phyloP scores from a whole-genome alignment of 2,888 invertebrate species.

The Hirtodrosophila confusa region DNA sequence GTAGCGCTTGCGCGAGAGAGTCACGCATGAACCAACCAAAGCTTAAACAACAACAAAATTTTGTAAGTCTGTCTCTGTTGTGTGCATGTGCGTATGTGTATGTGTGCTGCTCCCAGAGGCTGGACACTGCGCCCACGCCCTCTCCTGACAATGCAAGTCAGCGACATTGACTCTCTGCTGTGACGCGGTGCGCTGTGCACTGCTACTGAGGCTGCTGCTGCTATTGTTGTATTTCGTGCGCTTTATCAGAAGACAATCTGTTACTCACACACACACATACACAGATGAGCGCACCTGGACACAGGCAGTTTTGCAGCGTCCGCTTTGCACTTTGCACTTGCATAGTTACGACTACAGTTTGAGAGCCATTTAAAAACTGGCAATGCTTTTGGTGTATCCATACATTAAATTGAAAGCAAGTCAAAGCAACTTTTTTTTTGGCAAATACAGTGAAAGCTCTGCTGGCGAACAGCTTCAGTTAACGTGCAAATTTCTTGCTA shows the following conservation, averaged over 20 bases:
- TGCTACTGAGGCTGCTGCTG: not conserved
- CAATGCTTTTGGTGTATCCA: constrained; percentile 1
- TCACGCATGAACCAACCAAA: constrained; percentile 39
- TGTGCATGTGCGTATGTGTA: constrained; percentile 18
- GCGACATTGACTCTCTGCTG: constrained; percentile 52
- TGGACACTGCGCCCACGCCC: constrained; percentile 1
- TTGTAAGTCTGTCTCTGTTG: constrained; percentile 5
- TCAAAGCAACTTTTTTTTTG: not conserved
- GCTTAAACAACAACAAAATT: constrained; percentile 14
- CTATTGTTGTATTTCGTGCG: constrained; percentile 32
- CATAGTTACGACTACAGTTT: constrained; percentile 26
- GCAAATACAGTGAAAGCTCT: not conserved
- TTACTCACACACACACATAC: constrained; percentile 15
- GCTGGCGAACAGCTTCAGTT: too few relatives aligned
- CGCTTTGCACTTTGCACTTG: constrained; percentile 46
- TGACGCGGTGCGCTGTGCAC: constrained; percentile 18
- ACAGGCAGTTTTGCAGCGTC: constrained; percentile 8
- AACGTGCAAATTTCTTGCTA: too few relatives aligned
- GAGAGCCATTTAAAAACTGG: constrained; percentile 7
- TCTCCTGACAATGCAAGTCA: constrained; percentile 25
- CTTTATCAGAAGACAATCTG: constrained; percentile 38
- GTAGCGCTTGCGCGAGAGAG: constrained; percentile 39
- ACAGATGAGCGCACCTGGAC: not conserved
- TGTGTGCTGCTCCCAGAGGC: not conserved
- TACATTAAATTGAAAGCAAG: not conserved